These are phyloP conservation scores for Rhinella marina DNA, from an alignment of 2,797 vertebrate species.

Conservation along the genomic window DNA sequence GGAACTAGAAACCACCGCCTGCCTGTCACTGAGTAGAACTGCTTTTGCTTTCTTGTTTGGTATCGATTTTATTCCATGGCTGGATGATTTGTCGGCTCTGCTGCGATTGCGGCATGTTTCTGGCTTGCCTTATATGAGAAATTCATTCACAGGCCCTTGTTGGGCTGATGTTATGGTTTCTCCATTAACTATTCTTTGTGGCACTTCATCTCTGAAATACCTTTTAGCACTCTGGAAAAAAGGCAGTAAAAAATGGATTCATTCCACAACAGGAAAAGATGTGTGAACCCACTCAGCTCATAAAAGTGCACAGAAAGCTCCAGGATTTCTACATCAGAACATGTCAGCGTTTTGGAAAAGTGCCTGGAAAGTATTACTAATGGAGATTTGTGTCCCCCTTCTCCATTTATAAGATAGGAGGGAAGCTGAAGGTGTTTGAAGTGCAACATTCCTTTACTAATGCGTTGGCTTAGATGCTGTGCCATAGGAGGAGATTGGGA, in stretches of 20 bases:
- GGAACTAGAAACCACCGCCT: no score
- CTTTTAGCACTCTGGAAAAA: constrained; percentile 28
- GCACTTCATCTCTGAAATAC: constrained; percentile 33
- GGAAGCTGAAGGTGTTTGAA: constrained; percentile 57
- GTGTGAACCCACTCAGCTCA: constrained; percentile 46
- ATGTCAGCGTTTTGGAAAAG: constrained; percentile 51
- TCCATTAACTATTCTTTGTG: constrained; percentile 7
- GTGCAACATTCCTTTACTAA: constrained; percentile 27
- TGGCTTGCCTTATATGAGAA: neutral
- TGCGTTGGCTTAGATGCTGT: constrained; percentile 10
- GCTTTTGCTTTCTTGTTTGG: no score
- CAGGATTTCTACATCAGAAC: constrained; percentile 42
- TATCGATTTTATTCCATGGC: neutral
- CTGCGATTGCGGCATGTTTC: neutral
- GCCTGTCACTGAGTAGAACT: no score
- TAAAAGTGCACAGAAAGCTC: constrained; percentile 47
- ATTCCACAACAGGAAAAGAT: constrained; percentile 49
- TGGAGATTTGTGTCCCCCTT: constrained; percentile 44
- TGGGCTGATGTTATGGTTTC: neutral
- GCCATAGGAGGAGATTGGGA: neutral
- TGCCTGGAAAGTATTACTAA: constrained; percentile 61
- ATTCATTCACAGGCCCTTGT: neutral
- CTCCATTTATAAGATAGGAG: constrained; percentile 41
- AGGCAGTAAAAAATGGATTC: constrained; percentile 27
- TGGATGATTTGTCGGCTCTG: neutral